Percentiles rank a stretch among this genome's conserved stretches.
Evolutionary conservation across 2,888 invertebrate genomes (phyloP).

Genomic region (Junonia oenone): DNA sequence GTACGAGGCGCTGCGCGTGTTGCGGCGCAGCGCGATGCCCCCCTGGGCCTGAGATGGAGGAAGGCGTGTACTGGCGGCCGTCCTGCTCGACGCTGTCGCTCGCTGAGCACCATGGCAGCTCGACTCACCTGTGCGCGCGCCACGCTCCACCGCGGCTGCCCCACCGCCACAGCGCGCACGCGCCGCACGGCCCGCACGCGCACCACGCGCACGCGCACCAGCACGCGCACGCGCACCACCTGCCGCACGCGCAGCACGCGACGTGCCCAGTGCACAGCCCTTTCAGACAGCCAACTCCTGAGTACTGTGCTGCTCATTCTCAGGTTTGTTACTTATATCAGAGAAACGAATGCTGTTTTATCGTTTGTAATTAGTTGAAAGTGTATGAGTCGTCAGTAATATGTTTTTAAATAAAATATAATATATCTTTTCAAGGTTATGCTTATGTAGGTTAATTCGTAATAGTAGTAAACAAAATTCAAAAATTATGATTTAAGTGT

Average conservation of each 20-base stretch:
- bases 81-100: constrained; percentile 75
- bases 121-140: constrained; percentile 67
- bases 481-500: too few species aligned
- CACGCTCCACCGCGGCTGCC: constrained; percentile 64
- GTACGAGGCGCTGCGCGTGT: constrained; percentile 75
- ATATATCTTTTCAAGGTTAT: too few species aligned
- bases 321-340: constrained; percentile 53
- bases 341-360: too few species aligned
- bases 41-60: constrained; percentile 70
- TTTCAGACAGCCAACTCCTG: constrained; percentile 81
- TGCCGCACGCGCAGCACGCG: constrained; percentile 62
- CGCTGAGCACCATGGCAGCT: constrained; percentile 71
- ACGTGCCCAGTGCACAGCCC: constrained; percentile 88
- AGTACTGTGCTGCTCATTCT: constrained; percentile 71
- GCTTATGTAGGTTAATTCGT: too few species aligned
- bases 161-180: constrained; percentile 62
- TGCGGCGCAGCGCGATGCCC: constrained; percentile 77
- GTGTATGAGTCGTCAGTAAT: too few species aligned
- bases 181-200: constrained; percentile 47
- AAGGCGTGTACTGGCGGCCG: constrained; percentile 74
- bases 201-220: constrained; percentile 55
- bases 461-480: too few species aligned
- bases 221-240: constrained; percentile 69
- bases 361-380: too few species aligned
- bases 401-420: too few species aligned